Percentiles rank a stretch among this genome's conserved stretches.
phyloP scores from a whole-genome alignment of 2,113 vertebrate species.

The Alosa alosa region DNA sequence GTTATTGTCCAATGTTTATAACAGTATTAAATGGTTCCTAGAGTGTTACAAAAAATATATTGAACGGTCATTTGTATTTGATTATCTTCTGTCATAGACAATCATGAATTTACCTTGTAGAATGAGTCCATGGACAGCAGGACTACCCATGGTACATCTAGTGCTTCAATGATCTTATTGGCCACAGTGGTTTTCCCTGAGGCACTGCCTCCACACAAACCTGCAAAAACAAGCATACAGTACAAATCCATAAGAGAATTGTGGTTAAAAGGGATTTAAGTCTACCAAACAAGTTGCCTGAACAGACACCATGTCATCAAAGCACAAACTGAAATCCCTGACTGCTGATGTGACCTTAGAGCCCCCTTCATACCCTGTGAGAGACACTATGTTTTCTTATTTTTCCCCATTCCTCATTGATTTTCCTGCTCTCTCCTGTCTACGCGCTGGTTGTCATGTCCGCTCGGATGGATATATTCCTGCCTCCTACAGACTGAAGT shows the following conservation, averaged over 20 bases:
- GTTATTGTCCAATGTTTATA: no score
- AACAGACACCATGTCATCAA: no score
- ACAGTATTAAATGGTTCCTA: no score
- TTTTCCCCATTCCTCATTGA: not conserved
- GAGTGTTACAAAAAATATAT: not conserved
- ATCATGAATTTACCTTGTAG: constrained; percentile 76
- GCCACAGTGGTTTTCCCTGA: constrained; percentile 89
- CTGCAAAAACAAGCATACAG: constrained; percentile 51
- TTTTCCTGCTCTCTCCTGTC: not conserved
- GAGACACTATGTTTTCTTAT: not conserved
- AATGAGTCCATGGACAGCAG: constrained; percentile 90
- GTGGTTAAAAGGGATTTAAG: not conserved
- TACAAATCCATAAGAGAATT: constrained; percentile 9
- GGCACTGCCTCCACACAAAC: constrained; percentile 85
- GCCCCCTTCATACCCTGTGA: not conserved
- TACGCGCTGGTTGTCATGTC: constrained; percentile 32
- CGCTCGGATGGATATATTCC: constrained; percentile 19
- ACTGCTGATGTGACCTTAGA: constrained; percentile 5
- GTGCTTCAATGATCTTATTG: constrained; percentile 86
- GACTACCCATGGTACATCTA: constrained; percentile 89
- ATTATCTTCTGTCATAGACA: not conserved
- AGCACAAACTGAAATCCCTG: not conserved
- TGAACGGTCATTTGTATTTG: not conserved
- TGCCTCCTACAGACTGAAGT: constrained; percentile 19
- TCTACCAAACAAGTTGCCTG: no score